Evolutionary conservation across 2,113 vertebrate genomes (phyloP).

Genomic region (Alethe diademata): DNA sequence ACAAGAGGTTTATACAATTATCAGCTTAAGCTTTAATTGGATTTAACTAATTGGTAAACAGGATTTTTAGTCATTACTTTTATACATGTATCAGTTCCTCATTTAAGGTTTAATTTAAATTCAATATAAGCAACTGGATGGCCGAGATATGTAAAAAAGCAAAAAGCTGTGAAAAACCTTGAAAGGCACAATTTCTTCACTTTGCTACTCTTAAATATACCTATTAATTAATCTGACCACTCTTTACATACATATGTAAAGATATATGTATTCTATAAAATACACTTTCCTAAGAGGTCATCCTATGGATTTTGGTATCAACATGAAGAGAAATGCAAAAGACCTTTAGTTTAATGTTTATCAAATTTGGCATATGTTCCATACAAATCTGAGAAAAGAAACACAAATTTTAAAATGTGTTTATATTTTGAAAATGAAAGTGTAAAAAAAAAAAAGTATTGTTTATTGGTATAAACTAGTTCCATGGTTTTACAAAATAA

Average conservation of each 20-base stretch:
- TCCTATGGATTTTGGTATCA: not conserved
- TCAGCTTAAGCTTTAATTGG: constrained; percentile 70
- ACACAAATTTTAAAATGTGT: not conserved
- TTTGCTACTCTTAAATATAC: not conserved
- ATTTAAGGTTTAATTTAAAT: constrained; percentile 54
- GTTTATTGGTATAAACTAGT: not conserved
- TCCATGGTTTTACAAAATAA: not conserved
- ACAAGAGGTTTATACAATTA: constrained; percentile 54
- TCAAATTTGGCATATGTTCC: not conserved
- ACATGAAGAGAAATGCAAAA: constrained; percentile 4
- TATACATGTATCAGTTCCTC: constrained; percentile 39
- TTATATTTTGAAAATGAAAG: not conserved
- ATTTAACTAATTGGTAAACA: constrained; percentile 71
- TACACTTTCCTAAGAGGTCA: not conserved
- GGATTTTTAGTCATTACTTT: constrained; percentile 70
- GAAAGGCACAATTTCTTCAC: not conserved
- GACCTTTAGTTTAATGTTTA: not conserved
- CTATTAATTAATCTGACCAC: not conserved
- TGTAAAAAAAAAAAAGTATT: not conserved
- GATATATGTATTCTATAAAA: not conserved
- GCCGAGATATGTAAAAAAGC: not conserved
- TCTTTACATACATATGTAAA: not conserved
- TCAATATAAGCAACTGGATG: not conserved
- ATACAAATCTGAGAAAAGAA: not conserved
- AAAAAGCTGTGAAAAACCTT: not conserved